Percentiles rank a stretch among this genome's conserved stretches.
phyloP scores from a whole-genome alignment of 2,888 invertebrate species.

The Drosophila ezoana region DNA sequence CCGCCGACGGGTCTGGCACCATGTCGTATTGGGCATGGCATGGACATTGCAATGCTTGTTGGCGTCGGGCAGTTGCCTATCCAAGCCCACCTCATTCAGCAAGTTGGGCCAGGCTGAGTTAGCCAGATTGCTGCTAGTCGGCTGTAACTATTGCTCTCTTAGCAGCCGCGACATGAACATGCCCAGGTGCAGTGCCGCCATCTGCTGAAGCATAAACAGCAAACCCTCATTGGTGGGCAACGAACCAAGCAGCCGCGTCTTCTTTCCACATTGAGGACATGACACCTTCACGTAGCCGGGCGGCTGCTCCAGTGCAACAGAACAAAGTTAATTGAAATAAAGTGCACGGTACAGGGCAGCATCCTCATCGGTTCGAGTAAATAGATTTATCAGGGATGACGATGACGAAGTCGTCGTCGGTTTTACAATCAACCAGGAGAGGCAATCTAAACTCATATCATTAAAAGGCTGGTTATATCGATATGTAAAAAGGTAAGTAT shows the following conservation, averaged over 20 bases:
- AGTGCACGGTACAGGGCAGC: too few relatives aligned
- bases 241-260: background rate
- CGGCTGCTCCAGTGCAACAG: too few relatives aligned
- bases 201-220: slow-evolving; percentile 1
- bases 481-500: too few relatives aligned
- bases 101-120: slow-evolving; percentile 2
- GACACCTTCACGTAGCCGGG: background rate
- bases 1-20: slow-evolving; percentile 89
- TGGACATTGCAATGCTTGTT: slow-evolving; percentile 88
- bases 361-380: too few relatives aligned
- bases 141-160: background rate
- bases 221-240: background rate
- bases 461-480: too few relatives aligned
- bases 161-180: background rate
- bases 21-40: slow-evolving; percentile 88
- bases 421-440: too few relatives aligned
- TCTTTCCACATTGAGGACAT: background rate
- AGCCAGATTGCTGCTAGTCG: background rate
- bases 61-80: slow-evolving; percentile 11
- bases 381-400: too few relatives aligned
- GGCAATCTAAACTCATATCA: too few relatives aligned
- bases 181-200: slow-evolving; percentile 7
- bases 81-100: slow-evolving; percentile 7
- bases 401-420: too few relatives aligned
- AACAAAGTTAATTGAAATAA: too few relatives aligned